Evolutionary conservation across 2,888 invertebrate genomes (phyloP).

Genomic region (Linnaemya tessellans): DNA sequence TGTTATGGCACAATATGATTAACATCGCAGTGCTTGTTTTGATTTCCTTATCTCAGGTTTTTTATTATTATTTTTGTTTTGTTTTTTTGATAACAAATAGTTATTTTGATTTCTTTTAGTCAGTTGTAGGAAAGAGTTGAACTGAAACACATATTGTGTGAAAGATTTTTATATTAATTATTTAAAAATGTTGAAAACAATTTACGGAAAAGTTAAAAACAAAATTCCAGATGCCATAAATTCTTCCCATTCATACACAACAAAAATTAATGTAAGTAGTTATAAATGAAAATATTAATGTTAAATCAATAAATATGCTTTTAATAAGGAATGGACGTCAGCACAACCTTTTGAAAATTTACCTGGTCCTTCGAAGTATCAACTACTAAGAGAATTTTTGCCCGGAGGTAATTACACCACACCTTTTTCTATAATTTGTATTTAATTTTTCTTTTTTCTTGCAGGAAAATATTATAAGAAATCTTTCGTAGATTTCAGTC

Average conservation of each 20-base stretch:
- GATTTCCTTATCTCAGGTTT: neutral
- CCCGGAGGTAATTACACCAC: conserved; percentile 78
- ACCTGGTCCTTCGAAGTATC: conserved; percentile 70
- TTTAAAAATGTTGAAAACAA: conserved; percentile 30
- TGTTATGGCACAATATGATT: neutral
- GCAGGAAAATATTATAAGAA: conserved; percentile 54
- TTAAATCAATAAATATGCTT: no score
- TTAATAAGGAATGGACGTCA: conserved; percentile 26
- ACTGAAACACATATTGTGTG: no score
- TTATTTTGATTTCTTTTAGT: neutral
- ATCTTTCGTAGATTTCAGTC: conserved; percentile 52
- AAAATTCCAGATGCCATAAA: neutral
- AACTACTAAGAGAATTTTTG: conserved; percentile 84
- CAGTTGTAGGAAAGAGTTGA: neutral
- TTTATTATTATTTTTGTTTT: no score
- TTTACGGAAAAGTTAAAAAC: neutral
- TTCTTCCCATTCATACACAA: neutral
- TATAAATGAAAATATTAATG: no score
- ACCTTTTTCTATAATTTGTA: no score
- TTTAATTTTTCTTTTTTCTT: neutral
- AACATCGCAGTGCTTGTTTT: neutral
- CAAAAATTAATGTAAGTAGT: conserved; percentile 1
- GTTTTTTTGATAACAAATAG: neutral
- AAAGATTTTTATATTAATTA: neutral
- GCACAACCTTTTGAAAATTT: conserved; percentile 48